Conservation (phyloP, 2,888 invertebrate species). For the Parascotia fuliginaria region DNA sequence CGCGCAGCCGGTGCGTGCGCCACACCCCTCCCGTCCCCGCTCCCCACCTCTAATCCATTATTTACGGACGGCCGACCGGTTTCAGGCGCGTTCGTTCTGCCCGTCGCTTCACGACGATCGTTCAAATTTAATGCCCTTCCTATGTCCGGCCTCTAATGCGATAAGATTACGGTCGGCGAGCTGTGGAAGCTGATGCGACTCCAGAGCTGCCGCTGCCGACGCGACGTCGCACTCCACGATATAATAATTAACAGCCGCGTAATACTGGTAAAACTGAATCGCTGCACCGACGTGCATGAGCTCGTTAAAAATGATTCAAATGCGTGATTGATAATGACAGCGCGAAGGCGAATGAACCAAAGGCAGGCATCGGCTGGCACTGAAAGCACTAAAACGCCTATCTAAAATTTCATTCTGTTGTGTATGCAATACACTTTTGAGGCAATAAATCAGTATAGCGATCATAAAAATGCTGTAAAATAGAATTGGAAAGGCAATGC, state of each 20-base stretch:
- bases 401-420: conserved; percentile 64
- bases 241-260: conserved; percentile 35
- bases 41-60: conserved; percentile 83
- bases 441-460: conserved; percentile 63
- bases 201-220: conserved; percentile 19
- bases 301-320: conserved; percentile 46
- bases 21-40: conserved; percentile 66
- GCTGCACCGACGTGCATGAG: conserved; percentile 28
- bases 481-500: conserved; percentile 55
- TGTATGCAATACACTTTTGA: conserved; percentile 62
- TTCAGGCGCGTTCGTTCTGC: conserved; percentile 81
- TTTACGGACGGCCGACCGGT: conserved; percentile 84
- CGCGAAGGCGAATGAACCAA: conserved; percentile 62
- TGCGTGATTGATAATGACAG: conserved; percentile 59
- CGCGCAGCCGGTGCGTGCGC: conserved; percentile 79
- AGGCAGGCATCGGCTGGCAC: conserved; percentile 60
- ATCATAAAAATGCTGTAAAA: conserved; percentile 62
- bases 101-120: conserved; percentile 76
- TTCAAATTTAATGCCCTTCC: conserved; percentile 85
- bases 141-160: conserved; percentile 83
- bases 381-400: conserved; percentile 65
- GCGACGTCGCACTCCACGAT: conserved; percentile 17
- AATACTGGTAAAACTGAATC: conserved; percentile 24
- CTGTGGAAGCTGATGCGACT: conserved; percentile 43
- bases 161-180: conserved; percentile 76